Percentiles rank a stretch among this genome's conserved stretches.
These are phyloP conservation scores for Pocillopora damicornis DNA, from an alignment of 64 coral and sea anemone species.

Conservation along the genomic window DNA sequence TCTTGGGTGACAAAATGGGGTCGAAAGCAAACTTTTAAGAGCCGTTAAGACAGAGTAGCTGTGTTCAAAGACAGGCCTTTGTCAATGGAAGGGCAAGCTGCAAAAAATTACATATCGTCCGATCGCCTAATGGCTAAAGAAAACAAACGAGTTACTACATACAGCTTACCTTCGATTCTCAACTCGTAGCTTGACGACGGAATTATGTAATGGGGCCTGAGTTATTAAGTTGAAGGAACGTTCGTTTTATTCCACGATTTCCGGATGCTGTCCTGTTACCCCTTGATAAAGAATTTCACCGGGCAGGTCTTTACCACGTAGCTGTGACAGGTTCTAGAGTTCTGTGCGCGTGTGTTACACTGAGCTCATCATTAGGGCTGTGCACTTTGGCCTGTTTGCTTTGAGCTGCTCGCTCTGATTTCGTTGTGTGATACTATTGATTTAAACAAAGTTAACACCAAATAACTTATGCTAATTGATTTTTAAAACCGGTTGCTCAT, in stretches of 20 bases:
- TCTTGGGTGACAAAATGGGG: too few species aligned
- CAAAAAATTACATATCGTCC: background rate
- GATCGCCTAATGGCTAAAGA: background rate
- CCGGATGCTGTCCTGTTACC: background rate
- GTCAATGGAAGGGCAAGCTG: background rate
- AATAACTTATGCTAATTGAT: constrained; percentile 28
- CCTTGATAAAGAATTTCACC: background rate
- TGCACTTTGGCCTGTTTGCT: background rate
- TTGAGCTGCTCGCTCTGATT: background rate
- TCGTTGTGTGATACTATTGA: background rate
- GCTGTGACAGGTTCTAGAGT: background rate
- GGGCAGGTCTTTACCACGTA: background rate
- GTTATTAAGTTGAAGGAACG: background rate
- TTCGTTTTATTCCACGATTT: background rate
- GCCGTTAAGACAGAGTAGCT: background rate
- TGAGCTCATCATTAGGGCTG: background rate
- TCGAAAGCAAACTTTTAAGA: background rate
- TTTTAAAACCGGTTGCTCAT: background rate
- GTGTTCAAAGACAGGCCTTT: background rate
- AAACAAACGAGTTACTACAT: background rate
- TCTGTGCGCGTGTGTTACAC: background rate
- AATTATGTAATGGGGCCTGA: background rate
- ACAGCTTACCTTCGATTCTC: background rate
- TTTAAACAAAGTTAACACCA: constrained; percentile 21
- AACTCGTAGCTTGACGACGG: constrained; percentile 1